These are phyloP conservation scores for Isotomurus palustris DNA, from an alignment of 2,888 invertebrate species.

Conservation along the genomic window DNA sequence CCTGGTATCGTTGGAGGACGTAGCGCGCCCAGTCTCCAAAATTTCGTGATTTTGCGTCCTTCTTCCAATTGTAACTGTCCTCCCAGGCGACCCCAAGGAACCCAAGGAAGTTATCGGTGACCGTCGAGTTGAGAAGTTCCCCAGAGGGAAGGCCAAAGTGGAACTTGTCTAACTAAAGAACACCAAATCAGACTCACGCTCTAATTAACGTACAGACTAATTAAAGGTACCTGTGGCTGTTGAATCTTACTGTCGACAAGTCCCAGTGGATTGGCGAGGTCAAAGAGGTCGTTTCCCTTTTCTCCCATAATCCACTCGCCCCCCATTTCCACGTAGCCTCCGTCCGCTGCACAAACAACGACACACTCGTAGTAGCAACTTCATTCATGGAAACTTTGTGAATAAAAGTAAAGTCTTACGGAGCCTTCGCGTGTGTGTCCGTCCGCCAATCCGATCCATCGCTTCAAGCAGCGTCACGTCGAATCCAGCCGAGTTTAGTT, in stretches of 20 bases:
- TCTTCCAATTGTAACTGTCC: background rate
- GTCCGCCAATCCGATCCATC: conserved; percentile 4
- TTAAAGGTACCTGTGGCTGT: background rate
- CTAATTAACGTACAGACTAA: background rate
- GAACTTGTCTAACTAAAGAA: background rate
- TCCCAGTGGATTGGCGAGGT: conserved; percentile 3
- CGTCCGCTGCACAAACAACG: background rate
- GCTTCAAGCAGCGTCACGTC: conserved; percentile 7
- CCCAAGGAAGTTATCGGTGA: background rate
- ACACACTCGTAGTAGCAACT: background rate
- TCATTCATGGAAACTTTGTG: no score
- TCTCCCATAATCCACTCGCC: conserved; percentile 6
- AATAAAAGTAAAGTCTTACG: background rate
- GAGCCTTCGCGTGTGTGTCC: background rate
- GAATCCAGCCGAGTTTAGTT: background rate
- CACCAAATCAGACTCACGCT: no score
- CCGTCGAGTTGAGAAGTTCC: background rate
- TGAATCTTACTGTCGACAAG: background rate
- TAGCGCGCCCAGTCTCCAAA: background rate
- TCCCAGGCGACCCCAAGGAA: background rate
- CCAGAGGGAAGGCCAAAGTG: background rate
- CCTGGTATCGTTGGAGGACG: background rate
- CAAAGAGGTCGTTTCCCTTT: background rate
- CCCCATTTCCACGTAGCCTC: conserved; percentile 4
- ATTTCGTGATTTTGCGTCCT: background rate